Evolutionary conservation across 2,113 vertebrate species (phyloP).

Genomic region (Collichthys lucidus): DNA sequence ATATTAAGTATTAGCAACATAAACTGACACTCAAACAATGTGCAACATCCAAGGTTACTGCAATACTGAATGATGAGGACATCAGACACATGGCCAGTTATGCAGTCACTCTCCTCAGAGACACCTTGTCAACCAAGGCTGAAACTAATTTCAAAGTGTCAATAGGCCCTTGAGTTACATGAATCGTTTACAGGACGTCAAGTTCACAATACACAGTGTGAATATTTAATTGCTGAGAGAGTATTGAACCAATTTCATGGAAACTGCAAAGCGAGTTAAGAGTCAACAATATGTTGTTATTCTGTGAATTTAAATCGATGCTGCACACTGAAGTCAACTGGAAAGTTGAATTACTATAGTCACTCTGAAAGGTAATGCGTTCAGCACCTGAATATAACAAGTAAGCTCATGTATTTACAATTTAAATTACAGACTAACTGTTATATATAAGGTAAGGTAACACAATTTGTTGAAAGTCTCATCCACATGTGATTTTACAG

Average conservation of each 20-base stretch:
- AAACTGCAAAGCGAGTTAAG: neutral
- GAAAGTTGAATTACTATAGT: neutral
- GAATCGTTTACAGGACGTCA: constrained; percentile 9
- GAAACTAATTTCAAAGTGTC: constrained; percentile 35
- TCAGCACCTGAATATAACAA: neutral
- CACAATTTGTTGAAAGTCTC: neutral
- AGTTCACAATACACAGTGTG: constrained; percentile 16
- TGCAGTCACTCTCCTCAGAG: constrained; percentile 39
- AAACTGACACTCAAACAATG: constrained; percentile 41
- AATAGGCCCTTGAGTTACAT: constrained; percentile 10
- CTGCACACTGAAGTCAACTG: neutral
- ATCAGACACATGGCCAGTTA: constrained; percentile 19
- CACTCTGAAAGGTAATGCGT: neutral
- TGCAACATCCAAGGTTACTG: constrained; percentile 21
- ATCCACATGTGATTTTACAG: neutral
- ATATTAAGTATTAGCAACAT: constrained; percentile 2
- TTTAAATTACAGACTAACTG: neutral
- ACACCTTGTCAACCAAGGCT: constrained; percentile 53
- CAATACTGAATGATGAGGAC: constrained; percentile 31
- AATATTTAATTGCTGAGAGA: neutral
- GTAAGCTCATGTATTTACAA: neutral
- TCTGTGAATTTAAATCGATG: neutral
- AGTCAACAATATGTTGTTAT: neutral
- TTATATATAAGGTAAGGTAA: neutral
- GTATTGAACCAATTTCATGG: neutral